phyloP scores from a whole-genome alignment of 2,113 vertebrate genomes.

The Mustelus asterias region DNA sequence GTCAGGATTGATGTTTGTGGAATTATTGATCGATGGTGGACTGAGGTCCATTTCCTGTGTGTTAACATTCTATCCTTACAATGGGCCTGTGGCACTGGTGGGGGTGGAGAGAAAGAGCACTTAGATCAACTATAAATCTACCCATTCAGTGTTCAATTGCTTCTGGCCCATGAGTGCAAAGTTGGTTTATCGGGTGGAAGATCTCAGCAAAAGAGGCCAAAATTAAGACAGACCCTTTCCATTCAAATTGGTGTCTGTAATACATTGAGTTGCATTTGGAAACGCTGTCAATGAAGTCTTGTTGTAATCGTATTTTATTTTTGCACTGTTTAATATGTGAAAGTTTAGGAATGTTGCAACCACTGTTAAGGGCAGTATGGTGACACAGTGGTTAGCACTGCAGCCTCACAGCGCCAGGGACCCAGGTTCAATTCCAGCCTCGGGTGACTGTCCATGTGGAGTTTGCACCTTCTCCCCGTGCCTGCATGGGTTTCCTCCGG shows the following conservation, averaged over 20 bases:
- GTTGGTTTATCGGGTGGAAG: background rate
- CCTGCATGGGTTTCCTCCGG: too few species aligned
- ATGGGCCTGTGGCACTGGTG: constrained; percentile 1
- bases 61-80: background rate
- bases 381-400: too few species aligned
- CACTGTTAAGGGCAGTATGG: background rate
- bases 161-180: background rate
- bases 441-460: too few species aligned
- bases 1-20: constrained; percentile 18
- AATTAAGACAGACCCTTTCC: background rate
- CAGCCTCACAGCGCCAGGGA: too few species aligned
- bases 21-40: background rate
- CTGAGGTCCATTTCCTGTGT: constrained; percentile 22
- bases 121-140: constrained; percentile 12
- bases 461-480: too few species aligned
- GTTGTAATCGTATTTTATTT: background rate
- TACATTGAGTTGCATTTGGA: background rate
- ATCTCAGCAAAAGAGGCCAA: background rate
- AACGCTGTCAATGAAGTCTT: background rate
- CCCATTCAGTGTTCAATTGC: background rate
- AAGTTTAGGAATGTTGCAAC: background rate
- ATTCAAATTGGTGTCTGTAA: background rate
- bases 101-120: background rate
- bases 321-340: background rate
- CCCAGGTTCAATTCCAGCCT: too few species aligned